Conservation (phyloP, 53 echinoderm and acorn worm genomes). For the Temnopleurus reevesii region DNA sequence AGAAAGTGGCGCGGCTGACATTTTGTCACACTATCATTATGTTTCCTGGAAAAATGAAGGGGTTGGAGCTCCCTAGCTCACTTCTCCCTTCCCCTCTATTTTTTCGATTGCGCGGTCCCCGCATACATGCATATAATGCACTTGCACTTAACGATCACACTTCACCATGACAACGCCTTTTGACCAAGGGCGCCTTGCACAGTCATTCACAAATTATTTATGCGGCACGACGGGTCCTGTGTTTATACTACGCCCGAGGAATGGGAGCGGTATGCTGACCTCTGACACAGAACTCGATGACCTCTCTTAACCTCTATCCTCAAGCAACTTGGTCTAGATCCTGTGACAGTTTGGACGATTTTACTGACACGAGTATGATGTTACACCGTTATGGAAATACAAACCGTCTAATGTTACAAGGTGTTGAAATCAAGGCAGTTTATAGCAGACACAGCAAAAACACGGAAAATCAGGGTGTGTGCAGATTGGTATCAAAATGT, state of each 20-base stretch:
- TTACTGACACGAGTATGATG: not conserved
- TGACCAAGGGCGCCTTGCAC: not conserved
- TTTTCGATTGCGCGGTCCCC: no score
- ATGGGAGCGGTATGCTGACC: conserved; percentile 18
- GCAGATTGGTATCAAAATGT: no score
- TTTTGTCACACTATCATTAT: no score
- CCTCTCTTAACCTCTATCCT: conserved; percentile 20
- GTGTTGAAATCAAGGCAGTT: not conserved
- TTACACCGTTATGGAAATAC: conserved; percentile 1
- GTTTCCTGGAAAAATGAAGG: no score
- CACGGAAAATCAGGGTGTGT: not conserved
- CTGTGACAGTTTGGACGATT: not conserved
- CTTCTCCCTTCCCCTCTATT: no score
- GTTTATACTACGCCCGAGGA: not conserved
- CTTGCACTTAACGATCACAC: no score
- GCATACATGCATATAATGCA: no score
- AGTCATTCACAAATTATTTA: not conserved
- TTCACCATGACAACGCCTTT: no score
- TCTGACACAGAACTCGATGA: not conserved
- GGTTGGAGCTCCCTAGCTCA: no score
- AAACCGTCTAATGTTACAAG: conserved; percentile 16
- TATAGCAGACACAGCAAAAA: not conserved
- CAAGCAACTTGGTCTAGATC: not conserved
- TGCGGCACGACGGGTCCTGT: not conserved
- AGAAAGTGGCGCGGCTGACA: no score